Conservation (phyloP, 2,888 invertebrate genomes). For the Calliscelio sp. region DNA sequence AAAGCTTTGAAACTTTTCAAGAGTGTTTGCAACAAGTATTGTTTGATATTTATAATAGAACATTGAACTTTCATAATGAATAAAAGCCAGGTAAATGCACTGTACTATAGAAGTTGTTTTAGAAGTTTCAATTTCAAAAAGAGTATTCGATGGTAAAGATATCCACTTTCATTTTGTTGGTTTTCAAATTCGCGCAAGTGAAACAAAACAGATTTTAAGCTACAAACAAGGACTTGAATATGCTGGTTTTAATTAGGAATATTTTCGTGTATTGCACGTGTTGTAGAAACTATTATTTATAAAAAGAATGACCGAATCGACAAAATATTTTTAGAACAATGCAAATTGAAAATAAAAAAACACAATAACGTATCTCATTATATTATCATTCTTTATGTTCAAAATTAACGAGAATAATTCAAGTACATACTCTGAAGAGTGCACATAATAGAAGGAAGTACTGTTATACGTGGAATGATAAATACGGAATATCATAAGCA, state of each 20-base stretch:
- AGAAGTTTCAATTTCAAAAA: not conserved
- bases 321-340: too few relatives aligned
- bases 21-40: too few relatives aligned
- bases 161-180: slow-evolving; percentile 80
- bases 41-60: not conserved
- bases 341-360: too few relatives aligned
- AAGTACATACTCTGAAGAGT: slow-evolving; percentile 34
- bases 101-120: slow-evolving; percentile 27
- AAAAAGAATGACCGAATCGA: too few relatives aligned
- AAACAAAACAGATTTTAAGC: not conserved
- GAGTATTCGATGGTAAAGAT: slow-evolving; percentile 58
- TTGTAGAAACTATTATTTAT: too few relatives aligned
- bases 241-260: not conserved
- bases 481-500: slow-evolving; percentile 46
- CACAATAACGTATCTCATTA: not conserved
- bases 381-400: not conserved
- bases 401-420: slow-evolving; percentile 14
- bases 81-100: not conserved
- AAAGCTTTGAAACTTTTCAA: not conserved
- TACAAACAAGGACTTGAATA: not conserved
- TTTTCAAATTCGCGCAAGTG: slow-evolving; percentile 79
- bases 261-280: not conserved
- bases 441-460: slow-evolving; percentile 13
- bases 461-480: slow-evolving; percentile 18
- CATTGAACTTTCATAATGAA: slow-evolving; percentile 3